Percentiles rank a stretch among this genome's conserved stretches.
These are phyloP conservation scores for Seriola quinqueradiata DNA, from an alignment of 2,113 vertebrate genomes.

Conservation along the genomic window DNA sequence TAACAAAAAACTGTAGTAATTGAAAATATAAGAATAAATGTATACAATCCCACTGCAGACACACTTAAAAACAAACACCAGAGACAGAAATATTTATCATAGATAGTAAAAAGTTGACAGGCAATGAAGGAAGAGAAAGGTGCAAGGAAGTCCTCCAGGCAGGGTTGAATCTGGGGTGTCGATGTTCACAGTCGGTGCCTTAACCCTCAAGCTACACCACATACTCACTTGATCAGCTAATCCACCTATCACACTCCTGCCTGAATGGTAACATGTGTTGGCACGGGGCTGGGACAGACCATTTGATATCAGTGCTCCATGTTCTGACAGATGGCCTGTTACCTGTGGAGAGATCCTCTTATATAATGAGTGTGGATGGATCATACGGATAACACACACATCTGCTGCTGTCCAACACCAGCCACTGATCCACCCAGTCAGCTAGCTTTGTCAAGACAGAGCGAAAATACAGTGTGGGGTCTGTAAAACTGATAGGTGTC, in stretches of 20 bases:
- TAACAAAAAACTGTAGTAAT: no score
- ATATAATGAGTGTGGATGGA: constrained; percentile 63
- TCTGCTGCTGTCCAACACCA: constrained; percentile 66
- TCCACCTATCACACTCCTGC: constrained; percentile 33
- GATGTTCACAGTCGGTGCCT: neutral
- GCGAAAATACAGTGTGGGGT: constrained; percentile 14
- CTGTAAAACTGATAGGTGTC: constrained; percentile 1
- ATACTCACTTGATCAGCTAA: neutral
- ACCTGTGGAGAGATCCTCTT: constrained; percentile 69
- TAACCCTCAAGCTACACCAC: neutral
- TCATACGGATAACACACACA: constrained; percentile 70
- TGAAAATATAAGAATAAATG: no score
- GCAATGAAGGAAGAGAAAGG: neutral
- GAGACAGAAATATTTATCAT: neutral
- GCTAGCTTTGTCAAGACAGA: constrained; percentile 51
- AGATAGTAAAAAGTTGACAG: neutral
- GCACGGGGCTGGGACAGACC: constrained; percentile 16
- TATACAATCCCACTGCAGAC: neutral
- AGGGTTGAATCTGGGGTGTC: neutral
- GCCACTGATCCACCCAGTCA: constrained; percentile 70
- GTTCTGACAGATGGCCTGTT: constrained; percentile 59
- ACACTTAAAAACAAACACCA: neutral
- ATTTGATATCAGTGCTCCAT: constrained; percentile 47
- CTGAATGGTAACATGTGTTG: constrained; percentile 32
- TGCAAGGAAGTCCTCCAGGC: neutral